These are phyloP conservation scores for Eudyptes chrysolophus DNA, from an alignment of 2,113 vertebrate species.

Conservation along the genomic window DNA sequence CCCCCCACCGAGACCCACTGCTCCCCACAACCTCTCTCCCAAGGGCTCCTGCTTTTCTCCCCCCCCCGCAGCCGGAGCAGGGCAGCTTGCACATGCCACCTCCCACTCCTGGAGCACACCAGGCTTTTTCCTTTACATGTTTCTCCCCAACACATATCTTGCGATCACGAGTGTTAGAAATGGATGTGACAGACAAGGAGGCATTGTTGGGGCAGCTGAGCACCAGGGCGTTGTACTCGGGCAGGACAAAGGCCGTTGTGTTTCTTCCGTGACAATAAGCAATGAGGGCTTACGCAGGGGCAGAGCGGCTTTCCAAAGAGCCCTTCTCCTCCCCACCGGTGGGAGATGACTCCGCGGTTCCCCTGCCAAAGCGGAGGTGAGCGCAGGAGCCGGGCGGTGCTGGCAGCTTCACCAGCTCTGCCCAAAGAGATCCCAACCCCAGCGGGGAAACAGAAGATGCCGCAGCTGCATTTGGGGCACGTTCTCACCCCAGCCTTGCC, in stretches of 20 bases:
- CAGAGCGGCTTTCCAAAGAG: not conserved
- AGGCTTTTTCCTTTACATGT: not conserved
- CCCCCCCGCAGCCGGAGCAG: fast-evolving
- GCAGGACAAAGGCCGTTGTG: constrained; percentile 72
- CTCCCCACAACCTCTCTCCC: not conserved
- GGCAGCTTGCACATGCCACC: not conserved
- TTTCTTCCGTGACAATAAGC: constrained; percentile 1
- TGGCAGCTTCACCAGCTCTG: not conserved
- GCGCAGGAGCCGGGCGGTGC: fast-evolving
- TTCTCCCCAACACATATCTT: not conserved
- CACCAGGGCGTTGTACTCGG: not conserved
- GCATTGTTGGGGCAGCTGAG: not conserved
- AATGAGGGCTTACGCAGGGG: not conserved
- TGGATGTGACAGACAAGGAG: not conserved
- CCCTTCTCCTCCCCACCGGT: not conserved
- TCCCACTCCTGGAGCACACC: not conserved
- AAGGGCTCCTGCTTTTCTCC: not conserved
- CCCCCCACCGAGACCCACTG: fast-evolving
- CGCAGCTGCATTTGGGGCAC: fast-evolving
- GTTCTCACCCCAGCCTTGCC: not conserved
- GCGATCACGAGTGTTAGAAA: not conserved
- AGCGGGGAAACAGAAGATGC: not conserved
- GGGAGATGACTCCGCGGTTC: fast-evolving
- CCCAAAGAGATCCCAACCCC: not conserved
- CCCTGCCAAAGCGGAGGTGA: not conserved